Percentiles rank a stretch among this genome's conserved stretches.
Evolutionary conservation across 2,888 invertebrate species (phyloP).

Genomic region (Plusia festucae): DNA sequence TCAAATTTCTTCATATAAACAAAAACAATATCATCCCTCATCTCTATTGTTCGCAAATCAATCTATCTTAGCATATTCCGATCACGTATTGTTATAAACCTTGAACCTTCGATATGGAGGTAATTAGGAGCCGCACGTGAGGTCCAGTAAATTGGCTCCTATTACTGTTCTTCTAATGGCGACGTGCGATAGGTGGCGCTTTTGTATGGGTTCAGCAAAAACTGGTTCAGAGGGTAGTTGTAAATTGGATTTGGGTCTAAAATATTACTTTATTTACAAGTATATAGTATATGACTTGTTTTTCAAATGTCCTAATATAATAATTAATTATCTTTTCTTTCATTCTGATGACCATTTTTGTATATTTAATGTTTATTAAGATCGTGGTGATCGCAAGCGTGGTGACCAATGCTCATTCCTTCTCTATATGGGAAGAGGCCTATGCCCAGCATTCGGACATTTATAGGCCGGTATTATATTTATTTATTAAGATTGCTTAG

Average conservation of each 20-base stretch:
- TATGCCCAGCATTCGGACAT: no score
- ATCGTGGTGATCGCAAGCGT: no score
- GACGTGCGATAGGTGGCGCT: conserved; percentile 13
- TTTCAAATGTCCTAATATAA: no score
- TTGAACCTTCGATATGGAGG: conserved; percentile 64
- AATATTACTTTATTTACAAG: neutral
- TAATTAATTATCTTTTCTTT: no score
- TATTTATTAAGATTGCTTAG: no score
- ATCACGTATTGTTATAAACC: conserved; percentile 68
- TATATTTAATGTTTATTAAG: no score
- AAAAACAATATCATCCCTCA: neutral
- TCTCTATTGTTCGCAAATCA: conserved; percentile 34
- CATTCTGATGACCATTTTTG: no score
- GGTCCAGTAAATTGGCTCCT: conserved; percentile 61
- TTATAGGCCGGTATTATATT: no score
- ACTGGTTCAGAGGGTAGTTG: neutral
- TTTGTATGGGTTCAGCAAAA: neutral
- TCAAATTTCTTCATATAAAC: neutral
- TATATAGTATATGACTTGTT: no score
- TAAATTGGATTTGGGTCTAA: neutral
- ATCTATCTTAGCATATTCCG: conserved; percentile 59
- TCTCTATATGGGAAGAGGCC: no score
- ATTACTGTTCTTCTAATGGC: conserved; percentile 44
- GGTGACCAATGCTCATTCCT: no score
- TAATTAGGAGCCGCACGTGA: conserved; percentile 70